Conservation (phyloP, 1,140 invertebrate species). For the Helicoverpa armigera region DNA sequence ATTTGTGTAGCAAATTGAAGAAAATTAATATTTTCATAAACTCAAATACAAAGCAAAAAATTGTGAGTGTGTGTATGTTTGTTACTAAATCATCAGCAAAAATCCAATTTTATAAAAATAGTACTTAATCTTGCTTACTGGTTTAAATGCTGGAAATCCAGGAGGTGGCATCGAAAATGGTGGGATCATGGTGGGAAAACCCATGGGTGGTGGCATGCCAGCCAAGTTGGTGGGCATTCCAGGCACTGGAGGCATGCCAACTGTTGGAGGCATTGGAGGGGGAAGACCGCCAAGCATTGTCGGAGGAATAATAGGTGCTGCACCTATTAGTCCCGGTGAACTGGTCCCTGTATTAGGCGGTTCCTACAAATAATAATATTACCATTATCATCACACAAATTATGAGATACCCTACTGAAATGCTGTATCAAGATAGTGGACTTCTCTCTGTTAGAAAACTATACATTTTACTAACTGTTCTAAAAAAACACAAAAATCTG, state of each 20-base stretch:
- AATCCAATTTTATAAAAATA: not conserved
- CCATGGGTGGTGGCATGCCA: conserved; percentile 87
- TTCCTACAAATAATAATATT: conserved; percentile 63
- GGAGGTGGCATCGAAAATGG: conserved; percentile 93
- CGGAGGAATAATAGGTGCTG: conserved; percentile 69
- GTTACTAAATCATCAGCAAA: too few species aligned
- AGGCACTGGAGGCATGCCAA: conserved; percentile 78
- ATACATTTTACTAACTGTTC: too few species aligned
- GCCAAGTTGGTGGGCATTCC: conserved; percentile 74
- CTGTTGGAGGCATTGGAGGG: conserved; percentile 64
- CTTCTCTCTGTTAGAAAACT: too few species aligned
- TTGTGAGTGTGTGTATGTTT: too few species aligned
- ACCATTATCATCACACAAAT: too few species aligned
- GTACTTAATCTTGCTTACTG: conserved; percentile 67
- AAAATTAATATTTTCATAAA: too few species aligned
- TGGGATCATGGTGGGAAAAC: conserved; percentile 91
- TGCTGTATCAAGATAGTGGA: too few species aligned
- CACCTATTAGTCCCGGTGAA: conserved; percentile 73
- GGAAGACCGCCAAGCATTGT: conserved; percentile 60
- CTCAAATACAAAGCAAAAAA: too few species aligned
- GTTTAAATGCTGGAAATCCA: conserved; percentile 88
- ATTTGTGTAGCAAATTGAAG: too few species aligned
- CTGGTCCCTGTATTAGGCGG: conserved; percentile 69
- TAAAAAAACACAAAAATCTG: too few species aligned
- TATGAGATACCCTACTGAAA: too few species aligned